Percentiles rank a stretch among this genome's conserved stretches.
Evolutionary conservation across 2,888 invertebrate species (phyloP).

Genomic region (Calephelis perditalis): DNA sequence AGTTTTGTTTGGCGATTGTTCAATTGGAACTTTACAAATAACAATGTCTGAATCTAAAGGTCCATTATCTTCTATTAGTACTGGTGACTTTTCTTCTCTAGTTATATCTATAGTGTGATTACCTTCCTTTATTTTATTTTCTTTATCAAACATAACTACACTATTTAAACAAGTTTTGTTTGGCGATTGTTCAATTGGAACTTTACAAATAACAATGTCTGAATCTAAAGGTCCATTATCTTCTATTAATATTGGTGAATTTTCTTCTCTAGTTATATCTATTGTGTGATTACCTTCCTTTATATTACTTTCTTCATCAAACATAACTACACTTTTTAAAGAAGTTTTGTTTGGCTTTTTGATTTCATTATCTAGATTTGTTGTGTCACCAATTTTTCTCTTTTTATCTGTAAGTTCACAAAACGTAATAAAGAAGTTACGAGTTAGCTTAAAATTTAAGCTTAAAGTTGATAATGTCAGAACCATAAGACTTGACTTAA

Average conservation of each 20-base stretch:
- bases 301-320: not conserved
- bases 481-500: too few species aligned
- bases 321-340: not conserved
- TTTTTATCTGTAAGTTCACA: conserved; percentile 17
- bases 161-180: conserved; percentile 25
- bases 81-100: not conserved
- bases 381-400: conserved; percentile 14
- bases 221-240: not conserved
- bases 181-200: conserved; percentile 20
- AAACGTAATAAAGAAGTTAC: too few species aligned
- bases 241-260: conserved; percentile 1
- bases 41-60: not conserved
- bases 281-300: not conserved
- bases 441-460: too few species aligned
- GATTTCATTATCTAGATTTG: conserved; percentile 12
- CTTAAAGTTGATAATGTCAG: too few species aligned
- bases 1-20: too few species aligned
- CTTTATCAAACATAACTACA: not conserved
- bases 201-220: not conserved
- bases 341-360: conserved; percentile 31
- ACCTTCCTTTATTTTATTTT: not conserved
- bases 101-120: not conserved
- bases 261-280: not conserved
- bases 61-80: conserved; percentile 1
- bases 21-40: not conserved